Base-by-base conservation (phyloP, 2,888 invertebrate genomes). In the Lamellibrachia satsuma region DNA sequence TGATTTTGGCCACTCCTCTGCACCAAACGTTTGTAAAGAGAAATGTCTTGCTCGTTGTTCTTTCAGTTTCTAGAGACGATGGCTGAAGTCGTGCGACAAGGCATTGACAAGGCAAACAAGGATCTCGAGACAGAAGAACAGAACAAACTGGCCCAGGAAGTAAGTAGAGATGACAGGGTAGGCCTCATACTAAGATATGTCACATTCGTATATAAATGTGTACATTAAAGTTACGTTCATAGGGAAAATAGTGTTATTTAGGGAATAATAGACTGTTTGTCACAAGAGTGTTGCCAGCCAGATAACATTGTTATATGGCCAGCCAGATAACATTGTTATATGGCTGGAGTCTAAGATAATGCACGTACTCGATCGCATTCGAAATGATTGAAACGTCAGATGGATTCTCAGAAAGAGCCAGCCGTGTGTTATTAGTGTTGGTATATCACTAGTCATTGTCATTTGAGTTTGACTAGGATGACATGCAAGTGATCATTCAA, bases 101-200 rank as follows among this genome's bases (percentile, higher is more conserved):
- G 98, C 57, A 99, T 99, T 95, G 98, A 98, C 96, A 98, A 98
- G 3, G 99, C 99, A 0, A 98, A 98, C 92, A 98, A 98, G 94
- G 99, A 99, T 96, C 97, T 99, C 92, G 98, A 98, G 96, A 98
- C 98, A 94, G 99, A 99, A 97, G 98, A 98, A 94, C 98, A 98
- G 92, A 98, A 98, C 95, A 98, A 98, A 94, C 97, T 99, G 15
- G 98, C 98, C 98, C 98, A 99, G 96, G 99, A 99, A 95, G 97
- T 96, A 94, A 92, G 94, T 75, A 6, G 6, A 55, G 4, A 55
- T 3, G 8, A 55, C 55, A 9, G 55, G 2, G 55, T 75, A 22
- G 15, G 6, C n/a, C 75, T 75, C 0, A 15, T 75, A 39, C 39
- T 39, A 39, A 39, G 39, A 39, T 55, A 55, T 55, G 7, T 9